Evolutionary conservation across 2,888 invertebrate species (phyloP).

Genomic region (Spisula solida): DNA sequence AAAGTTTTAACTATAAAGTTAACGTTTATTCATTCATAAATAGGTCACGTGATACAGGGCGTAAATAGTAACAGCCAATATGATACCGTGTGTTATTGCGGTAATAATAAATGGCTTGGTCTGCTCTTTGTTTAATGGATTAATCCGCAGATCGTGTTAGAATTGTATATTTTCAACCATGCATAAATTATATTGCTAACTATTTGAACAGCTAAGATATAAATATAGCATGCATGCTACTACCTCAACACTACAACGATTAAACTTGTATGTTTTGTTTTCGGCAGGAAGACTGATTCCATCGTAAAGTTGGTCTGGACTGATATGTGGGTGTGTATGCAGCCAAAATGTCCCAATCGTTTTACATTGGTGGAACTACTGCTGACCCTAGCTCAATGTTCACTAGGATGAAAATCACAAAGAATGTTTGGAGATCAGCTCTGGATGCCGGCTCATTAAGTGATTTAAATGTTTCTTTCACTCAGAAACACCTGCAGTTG

Average conservation of each 20-base stretch:
- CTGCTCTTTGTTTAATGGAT: too few relatives aligned
- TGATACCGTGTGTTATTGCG: not conserved
- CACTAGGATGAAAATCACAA: slow-evolving; percentile 39
- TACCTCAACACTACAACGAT: not conserved
- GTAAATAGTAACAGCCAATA: too few relatives aligned
- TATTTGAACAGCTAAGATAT: too few relatives aligned
- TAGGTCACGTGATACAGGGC: too few relatives aligned
- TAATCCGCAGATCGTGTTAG: too few relatives aligned
- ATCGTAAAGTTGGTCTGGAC: not conserved
- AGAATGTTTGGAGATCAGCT: slow-evolving; percentile 40
- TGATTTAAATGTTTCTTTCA: slow-evolving; percentile 25
- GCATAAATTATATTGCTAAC: too few relatives aligned
- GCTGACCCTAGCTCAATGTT: slow-evolving; percentile 40
- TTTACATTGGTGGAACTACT: slow-evolving; percentile 44
- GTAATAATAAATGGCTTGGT: too few relatives aligned
- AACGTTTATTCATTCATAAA: too few relatives aligned
- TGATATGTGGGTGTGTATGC: not conserved
- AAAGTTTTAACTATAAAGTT: too few relatives aligned
- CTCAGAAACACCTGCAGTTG: too few relatives aligned
- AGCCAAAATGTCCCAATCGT: slow-evolving; percentile 44
- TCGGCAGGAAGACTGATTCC: not conserved
- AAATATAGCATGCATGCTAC: too few relatives aligned
- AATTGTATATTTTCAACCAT: not conserved
- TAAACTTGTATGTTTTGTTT: not conserved
- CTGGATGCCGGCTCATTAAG: slow-evolving; percentile 17